Evolutionary conservation across 2,113 vertebrate genomes (phyloP).

Genomic region (Brachyhypopomus gauderio): DNA sequence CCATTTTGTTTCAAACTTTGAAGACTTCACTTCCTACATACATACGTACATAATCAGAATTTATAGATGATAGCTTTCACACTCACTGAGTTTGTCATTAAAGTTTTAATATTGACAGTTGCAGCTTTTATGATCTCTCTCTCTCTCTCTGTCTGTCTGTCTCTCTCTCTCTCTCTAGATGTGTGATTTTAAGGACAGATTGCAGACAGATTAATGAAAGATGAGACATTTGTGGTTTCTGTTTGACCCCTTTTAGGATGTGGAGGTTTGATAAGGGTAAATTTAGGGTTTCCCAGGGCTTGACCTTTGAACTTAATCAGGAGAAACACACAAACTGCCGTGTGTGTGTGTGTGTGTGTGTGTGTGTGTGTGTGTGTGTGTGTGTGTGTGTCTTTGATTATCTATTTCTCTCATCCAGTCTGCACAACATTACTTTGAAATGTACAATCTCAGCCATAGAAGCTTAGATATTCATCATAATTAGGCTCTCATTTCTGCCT

Average conservation of each 20-base stretch:
- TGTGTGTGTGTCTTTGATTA: slow-evolving; percentile 42
- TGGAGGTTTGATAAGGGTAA: slow-evolving; percentile 63
- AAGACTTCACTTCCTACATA: too few relatives aligned
- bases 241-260: slow-evolving; percentile 65
- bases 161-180: not conserved
- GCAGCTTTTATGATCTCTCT: not conserved
- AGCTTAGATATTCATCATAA: slow-evolving; percentile 29
- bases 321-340: slow-evolving; percentile 38
- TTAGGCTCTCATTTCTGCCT: not conserved
- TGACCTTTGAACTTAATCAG: slow-evolving; percentile 72
- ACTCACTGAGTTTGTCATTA: too few relatives aligned
- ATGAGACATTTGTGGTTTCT: slow-evolving; percentile 56
- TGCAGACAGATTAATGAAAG: not conserved
- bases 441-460: not conserved
- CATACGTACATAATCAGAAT: too few relatives aligned
- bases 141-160: not conserved
- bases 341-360: slow-evolving; percentile 13
- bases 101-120: too few relatives aligned
- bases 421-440: slow-evolving; percentile 43
- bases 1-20: too few relatives aligned
- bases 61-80: too few relatives aligned
- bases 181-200: not conserved
- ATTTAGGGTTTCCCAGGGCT: slow-evolving; percentile 61
- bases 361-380: slow-evolving; percentile 25
- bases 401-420: slow-evolving; percentile 25